Percentiles rank a stretch among this genome's conserved stretches.
Conservation (phyloP, 2,888 invertebrate species). For the Melipona bicolor region DNA sequence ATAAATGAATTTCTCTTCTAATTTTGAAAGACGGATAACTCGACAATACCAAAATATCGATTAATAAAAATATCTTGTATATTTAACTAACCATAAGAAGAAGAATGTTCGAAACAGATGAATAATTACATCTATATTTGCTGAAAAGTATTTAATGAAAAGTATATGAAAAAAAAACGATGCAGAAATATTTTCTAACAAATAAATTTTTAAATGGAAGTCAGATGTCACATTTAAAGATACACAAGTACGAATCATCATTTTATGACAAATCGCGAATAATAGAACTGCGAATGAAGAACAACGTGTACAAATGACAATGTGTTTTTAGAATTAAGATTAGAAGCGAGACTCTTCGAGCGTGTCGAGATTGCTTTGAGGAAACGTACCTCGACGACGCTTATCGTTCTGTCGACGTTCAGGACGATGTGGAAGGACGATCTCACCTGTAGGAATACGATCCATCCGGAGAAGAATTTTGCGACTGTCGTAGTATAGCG, state of each 20-base stretch:
- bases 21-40: too few species aligned
- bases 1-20: too few species aligned
- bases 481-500: conserved; percentile 81
- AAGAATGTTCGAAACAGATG: too few species aligned
- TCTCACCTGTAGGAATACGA: conserved; percentile 82
- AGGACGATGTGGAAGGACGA: conserved; percentile 62
- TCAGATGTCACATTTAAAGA: too few species aligned
- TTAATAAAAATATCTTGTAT: too few species aligned
- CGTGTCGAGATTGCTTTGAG: conserved; percentile 69
- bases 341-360: conserved; percentile 54
- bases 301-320: conserved; percentile 16
- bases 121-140: too few species aligned
- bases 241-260: too few species aligned
- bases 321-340: conserved; percentile 48
- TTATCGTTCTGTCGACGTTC: conserved; percentile 46
- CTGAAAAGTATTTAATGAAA: too few species aligned
- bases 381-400: conserved; percentile 56
- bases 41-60: too few species aligned
- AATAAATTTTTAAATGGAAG: too few species aligned
- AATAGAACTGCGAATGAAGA: conserved; percentile 2
- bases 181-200: background rate
- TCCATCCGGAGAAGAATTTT: conserved; percentile 80
- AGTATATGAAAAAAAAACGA: too few species aligned
- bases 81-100: too few species aligned
- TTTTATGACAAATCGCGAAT: conserved; percentile 1